phyloP scores from a whole-genome alignment of 2,888 invertebrate genomes.

The Neoascia interrupta region DNA sequence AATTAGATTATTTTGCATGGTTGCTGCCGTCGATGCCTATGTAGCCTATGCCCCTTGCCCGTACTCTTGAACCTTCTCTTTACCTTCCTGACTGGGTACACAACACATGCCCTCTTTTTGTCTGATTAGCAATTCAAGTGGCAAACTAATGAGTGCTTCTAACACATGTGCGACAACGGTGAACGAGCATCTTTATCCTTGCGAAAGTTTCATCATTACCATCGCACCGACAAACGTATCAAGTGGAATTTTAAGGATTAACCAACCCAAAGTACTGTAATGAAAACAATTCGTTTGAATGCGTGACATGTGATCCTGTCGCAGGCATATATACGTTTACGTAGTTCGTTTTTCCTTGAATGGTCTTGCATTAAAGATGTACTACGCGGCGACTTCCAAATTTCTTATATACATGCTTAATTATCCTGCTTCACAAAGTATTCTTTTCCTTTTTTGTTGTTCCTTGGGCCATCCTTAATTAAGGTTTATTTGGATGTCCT shows the following conservation, averaged over 20 bases:
- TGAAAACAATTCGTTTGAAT: conserved; percentile 2
- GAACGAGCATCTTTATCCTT: conserved; percentile 27
- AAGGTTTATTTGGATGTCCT: conserved; percentile 16
- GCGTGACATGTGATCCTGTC: conserved; percentile 34
- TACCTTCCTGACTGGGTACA: not conserved
- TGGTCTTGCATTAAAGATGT: not conserved
- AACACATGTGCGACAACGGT: conserved; percentile 55
- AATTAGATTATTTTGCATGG: conserved; percentile 63
- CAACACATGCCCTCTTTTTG: not conserved
- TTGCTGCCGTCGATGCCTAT: not conserved
- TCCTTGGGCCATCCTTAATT: conserved; percentile 5
- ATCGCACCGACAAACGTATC: conserved; percentile 2
- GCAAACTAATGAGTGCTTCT: conserved; percentile 43
- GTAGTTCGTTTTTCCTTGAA: not conserved
- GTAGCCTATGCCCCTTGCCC: too few relatives aligned
- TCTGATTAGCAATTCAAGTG: conserved; percentile 59
- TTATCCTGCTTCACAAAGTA: conserved; percentile 6
- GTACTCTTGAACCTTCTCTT: not conserved
- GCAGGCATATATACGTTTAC: too few relatives aligned
- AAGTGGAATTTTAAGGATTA: conserved; percentile 49
- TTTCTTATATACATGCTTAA: conserved; percentile 23
- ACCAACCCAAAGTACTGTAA: conserved; percentile 5
- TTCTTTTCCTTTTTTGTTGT: not conserved
- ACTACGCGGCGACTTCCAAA: not conserved
- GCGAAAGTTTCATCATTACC: conserved; percentile 43